These are phyloP conservation scores for Hippocampus mohnikei DNA, from an alignment of 2,113 vertebrate species.

Conservation along the genomic window DNA sequence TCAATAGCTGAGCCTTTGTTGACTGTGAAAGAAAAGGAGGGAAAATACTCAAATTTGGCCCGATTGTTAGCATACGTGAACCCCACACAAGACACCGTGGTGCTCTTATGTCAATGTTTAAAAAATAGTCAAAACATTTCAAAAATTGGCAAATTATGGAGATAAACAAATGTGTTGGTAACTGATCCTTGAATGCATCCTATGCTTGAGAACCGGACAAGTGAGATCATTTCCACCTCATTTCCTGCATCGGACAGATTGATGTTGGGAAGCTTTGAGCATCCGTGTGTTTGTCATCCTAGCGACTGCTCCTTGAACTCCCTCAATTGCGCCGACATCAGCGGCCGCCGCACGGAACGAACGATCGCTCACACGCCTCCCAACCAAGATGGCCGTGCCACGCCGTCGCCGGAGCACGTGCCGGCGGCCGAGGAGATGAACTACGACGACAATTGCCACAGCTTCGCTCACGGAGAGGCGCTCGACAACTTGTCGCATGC, in stretches of 20 bases:
- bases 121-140: too few relatives aligned
- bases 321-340: conserved; percentile 52
- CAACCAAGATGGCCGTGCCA: conserved; percentile 61
- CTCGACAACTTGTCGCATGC: conserved; percentile 12
- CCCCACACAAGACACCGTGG: too few relatives aligned
- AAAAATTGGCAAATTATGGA: background rate
- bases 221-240: background rate
- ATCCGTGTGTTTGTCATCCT: conserved; percentile 5
- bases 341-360: conserved; percentile 50
- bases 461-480: conserved; percentile 13
- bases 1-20: too few relatives aligned
- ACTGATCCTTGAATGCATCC: background rate
- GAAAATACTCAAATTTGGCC: too few relatives aligned
- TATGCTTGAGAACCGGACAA: background rate
- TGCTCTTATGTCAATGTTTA: too few relatives aligned
- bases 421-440: conserved; percentile 48
- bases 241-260: background rate
- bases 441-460: conserved; percentile 43
- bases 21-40: too few relatives aligned
- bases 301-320: conserved; percentile 57
- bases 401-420: conserved; percentile 59
- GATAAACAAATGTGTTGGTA: background rate
- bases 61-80: too few relatives aligned
- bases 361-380: conserved; percentile 54
- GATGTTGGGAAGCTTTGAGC: background rate